These are phyloP conservation scores for Drosophila parabipectinata DNA, from an alignment of 1,140 invertebrate species.

Conservation along the genomic window DNA sequence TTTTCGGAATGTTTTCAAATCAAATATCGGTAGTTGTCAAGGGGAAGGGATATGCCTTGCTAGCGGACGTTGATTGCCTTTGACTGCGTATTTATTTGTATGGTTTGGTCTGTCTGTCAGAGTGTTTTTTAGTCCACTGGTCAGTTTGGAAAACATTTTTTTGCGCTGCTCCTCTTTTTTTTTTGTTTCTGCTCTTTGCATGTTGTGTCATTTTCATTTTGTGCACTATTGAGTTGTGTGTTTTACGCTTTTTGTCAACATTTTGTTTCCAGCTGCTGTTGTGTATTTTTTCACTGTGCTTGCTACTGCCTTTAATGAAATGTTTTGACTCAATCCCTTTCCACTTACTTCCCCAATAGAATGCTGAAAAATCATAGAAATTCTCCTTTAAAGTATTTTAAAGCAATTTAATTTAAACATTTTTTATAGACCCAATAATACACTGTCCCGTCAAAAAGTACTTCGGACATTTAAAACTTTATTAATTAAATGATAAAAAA, in stretches of 20 bases:
- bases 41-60: slow-evolving; percentile 26
- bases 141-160: slow-evolving; percentile 39
- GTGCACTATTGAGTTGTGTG: slow-evolving; percentile 62
- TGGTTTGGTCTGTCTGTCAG: slow-evolving; percentile 24
- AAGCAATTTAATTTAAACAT: background rate
- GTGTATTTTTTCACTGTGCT: slow-evolving; percentile 36
- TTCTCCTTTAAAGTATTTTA: background rate
- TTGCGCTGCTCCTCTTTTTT: slow-evolving; percentile 21
- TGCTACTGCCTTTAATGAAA: slow-evolving; percentile 64
- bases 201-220: slow-evolving; percentile 71
- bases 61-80: slow-evolving; percentile 69
- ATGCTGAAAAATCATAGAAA: background rate
- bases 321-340: slow-evolving; percentile 52
- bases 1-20: slow-evolving; percentile 77
- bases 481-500: too few relatives aligned
- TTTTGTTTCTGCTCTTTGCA: slow-evolving; percentile 46
- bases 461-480: too few relatives aligned
- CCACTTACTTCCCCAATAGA: background rate
- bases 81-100: slow-evolving; percentile 77
- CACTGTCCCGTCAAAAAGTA: too few relatives aligned
- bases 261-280: slow-evolving; percentile 50
- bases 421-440: background rate
- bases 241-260: slow-evolving; percentile 77
- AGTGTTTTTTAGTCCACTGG: slow-evolving; percentile 18
- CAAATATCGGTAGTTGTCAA: slow-evolving; percentile 70